phyloP scores from a whole-genome alignment of 92 coral and sea anemone species.

The Bergia sp. region DNA sequence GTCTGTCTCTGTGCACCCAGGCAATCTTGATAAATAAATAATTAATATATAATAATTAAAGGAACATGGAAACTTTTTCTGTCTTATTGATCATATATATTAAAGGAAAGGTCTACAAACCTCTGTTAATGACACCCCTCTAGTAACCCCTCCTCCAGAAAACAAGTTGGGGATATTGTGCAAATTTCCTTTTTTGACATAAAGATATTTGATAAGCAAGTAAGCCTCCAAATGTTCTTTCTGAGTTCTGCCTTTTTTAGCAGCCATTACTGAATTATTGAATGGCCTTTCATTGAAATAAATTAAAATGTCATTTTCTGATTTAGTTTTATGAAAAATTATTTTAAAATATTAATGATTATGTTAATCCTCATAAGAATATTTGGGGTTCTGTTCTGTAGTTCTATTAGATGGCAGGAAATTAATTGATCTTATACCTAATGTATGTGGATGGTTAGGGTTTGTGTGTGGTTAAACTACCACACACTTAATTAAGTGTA shows the following conservation, averaged over 20 bases:
- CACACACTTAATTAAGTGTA: too few species aligned
- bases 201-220: neutral
- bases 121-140: neutral
- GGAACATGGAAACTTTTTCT: neutral
- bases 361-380: too few species aligned
- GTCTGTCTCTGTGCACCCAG: neutral
- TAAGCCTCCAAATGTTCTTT: neutral
- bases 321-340: neutral
- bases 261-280: too few species aligned
- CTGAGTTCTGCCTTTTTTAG: neutral
- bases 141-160: neutral
- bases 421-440: too few species aligned
- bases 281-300: neutral
- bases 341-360: too few species aligned
- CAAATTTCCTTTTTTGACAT: neutral
- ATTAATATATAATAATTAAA: neutral
- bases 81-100: neutral
- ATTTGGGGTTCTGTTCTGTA: too few species aligned
- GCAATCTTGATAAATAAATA: neutral
- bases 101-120: neutral
- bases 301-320: neutral
- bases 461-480: too few species aligned
- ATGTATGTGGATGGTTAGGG: too few species aligned
- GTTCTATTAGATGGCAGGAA: too few species aligned
- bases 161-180: neutral